A percentile compares a stretch with the other conserved stretches of the same genome.
Evolutionary conservation across 1,140 invertebrate genomes (phyloP).

Genomic region (Batillaria attramentaria): DNA sequence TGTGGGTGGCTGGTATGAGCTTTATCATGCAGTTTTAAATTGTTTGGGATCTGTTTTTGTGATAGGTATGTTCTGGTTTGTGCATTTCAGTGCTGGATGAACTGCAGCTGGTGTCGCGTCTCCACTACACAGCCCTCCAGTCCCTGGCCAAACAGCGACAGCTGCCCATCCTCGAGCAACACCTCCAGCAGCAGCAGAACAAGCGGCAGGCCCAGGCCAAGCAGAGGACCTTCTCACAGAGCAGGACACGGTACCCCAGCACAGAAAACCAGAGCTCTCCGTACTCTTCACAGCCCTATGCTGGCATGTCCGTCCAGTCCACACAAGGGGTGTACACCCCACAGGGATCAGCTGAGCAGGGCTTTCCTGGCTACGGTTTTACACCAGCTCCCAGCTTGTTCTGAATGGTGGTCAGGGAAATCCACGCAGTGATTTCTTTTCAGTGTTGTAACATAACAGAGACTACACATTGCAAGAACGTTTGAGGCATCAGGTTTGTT

Average conservation of each 20-base stretch:
- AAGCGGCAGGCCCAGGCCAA: constrained; percentile 17
- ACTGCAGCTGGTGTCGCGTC: constrained; percentile 54
- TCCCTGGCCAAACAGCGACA: constrained; percentile 45
- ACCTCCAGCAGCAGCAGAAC: constrained; percentile 35
- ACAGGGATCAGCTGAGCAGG: constrained; percentile 4
- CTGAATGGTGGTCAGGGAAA: no score
- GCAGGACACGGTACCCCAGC: constrained; percentile 38
- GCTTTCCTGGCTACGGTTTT: constrained; percentile 30
- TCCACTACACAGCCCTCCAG: constrained; percentile 52
- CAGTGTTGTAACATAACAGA: no score
- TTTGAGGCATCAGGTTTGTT: no score
- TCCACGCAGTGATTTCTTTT: no score
- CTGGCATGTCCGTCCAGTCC: constrained; percentile 14
- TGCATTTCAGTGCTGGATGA: constrained; percentile 61
- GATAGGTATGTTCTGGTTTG: background rate
- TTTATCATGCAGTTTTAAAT: no score
- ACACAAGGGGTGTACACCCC: constrained; percentile 19
- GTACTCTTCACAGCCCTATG: background rate
- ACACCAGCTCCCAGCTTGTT: constrained; percentile 21
- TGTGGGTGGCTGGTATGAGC: no score
- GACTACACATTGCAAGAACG: no score
- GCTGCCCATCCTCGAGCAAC: constrained; percentile 46
- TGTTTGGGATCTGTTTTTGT: background rate
- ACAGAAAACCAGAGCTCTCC: background rate
- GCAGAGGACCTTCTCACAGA: constrained; percentile 8